These are phyloP conservation scores for Sphenopsis melanotis DNA, from an alignment of 2,797 vertebrate species.

Conservation along the genomic window DNA sequence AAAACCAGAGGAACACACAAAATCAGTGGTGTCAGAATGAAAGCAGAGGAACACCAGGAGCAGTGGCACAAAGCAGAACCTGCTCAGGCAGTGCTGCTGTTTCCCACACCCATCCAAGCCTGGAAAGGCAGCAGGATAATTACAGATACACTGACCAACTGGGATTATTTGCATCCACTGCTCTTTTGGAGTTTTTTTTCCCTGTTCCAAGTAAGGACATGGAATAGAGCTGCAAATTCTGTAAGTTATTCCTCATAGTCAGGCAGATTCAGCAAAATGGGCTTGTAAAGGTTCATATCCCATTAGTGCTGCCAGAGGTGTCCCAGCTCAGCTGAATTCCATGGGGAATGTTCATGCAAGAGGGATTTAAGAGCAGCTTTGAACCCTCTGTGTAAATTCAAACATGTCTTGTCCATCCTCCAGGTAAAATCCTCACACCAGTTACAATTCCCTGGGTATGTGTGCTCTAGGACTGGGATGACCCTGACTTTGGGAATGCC, in stretches of 20 bases:
- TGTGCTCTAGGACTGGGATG: neutral
- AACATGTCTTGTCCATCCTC: neutral
- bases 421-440: neutral
- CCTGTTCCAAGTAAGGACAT: neutral
- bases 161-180: neutral
- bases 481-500: neutral
- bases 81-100: neutral
- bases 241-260: neutral
- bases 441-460: neutral
- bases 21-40: neutral
- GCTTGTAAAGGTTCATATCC: neutral
- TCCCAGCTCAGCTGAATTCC: neutral
- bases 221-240: neutral
- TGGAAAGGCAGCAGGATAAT: neutral
- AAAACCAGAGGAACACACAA: neutral
- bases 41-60: neutral
- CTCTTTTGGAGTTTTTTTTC: neutral
- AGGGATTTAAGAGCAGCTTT: neutral
- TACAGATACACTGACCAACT: rapidly evolving
- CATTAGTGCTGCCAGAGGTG: neutral
- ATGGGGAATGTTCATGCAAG: neutral
- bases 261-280: neutral
- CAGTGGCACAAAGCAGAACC: neutral
- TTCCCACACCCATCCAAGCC: neutral
- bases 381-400: neutral